A percentile compares a stretch with the other conserved stretches of the same genome.
These are phyloP conservation scores for Leuciscus waleckii DNA, from an alignment of 2,797 vertebrate genomes.

Conservation along the genomic window DNA sequence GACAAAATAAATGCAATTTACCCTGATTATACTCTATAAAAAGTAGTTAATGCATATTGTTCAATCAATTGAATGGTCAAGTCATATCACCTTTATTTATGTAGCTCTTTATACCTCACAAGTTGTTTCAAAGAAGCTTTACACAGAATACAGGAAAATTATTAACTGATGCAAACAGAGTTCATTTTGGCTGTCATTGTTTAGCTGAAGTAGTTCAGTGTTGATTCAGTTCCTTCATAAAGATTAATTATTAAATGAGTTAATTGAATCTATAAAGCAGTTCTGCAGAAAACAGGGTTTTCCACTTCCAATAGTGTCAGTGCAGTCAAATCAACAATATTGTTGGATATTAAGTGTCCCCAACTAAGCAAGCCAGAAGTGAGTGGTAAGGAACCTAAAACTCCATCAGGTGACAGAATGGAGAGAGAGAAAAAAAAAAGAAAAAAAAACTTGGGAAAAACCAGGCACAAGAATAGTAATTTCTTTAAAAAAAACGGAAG, in stretches of 20 bases:
- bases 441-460: accelerated
- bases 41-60: background rate
- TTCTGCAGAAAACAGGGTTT: no score
- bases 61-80: no score
- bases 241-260: no score
- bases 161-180: no score
- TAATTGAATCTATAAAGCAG: no score
- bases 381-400: background rate
- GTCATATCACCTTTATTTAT: background rate
- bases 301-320: no score
- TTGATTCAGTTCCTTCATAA: no score
- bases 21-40: background rate
- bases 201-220: background rate
- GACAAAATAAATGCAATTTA: background rate
- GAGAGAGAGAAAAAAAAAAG: background rate
- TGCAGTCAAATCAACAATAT: no score
- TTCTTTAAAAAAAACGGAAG: background rate
- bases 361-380: background rate
- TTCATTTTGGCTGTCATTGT: background rate
- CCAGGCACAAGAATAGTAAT: background rate
- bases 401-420: background rate
- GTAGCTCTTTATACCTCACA: background rate
- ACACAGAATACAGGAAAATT: no score
- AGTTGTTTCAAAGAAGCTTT: background rate
- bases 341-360: background rate